Base-by-base conservation (phyloP, 2,888 invertebrate genomes). In the Anoplius nigerrimus region DNA sequence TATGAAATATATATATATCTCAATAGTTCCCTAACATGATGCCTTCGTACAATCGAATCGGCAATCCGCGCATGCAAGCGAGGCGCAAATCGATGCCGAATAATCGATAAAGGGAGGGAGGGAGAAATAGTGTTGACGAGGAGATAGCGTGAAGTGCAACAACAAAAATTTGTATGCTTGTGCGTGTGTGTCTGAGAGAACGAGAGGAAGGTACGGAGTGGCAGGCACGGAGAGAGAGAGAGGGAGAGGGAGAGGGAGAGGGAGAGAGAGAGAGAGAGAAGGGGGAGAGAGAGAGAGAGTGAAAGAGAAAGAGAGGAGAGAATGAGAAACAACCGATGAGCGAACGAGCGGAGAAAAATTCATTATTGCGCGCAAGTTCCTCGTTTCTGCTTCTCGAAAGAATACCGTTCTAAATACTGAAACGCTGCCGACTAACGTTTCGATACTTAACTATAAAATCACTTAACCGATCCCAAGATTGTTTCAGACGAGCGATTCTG, bases 21-120 rank as follows among this genome's bases (percentile, higher is more conserved):
- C 62, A 70, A 79, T 68, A 75, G 78, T 79, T 79, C 74, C 77
- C 72, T 74, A 76, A n/a, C 71, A 72, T 71, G 76, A 78, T 78
- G 76, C 81, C 82, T 80, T 82, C 81, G 81, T 82, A 80, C 78
- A 79, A 81, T 84, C 78, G 79, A 83, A 82, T 79, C 72, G 79
- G 80, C 76, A 78, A 72, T 67, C 78, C 74, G 78, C 72, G 62
- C 56, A 43, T 6, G 56, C 52, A 59, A 43, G 62, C 70, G 34
- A 65, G 52, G 60, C 20, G 42, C 27, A 56, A 64, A 34, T 61
- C 46, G 53, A 48, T 46, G 66, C 60, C 69, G 70, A 64, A 61
- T 65, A 59, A 66, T 43, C 34, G 34, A 34, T 34, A 42, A 20
- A 43, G 20, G 34, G 48, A 43, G 27, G 45, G 46, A 6, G 34